Percentiles rank a stretch among this genome's conserved stretches.
These are phyloP conservation scores for Cichladusa arquata DNA, from an alignment of 2,113 vertebrate genomes.

Conservation along the genomic window DNA sequence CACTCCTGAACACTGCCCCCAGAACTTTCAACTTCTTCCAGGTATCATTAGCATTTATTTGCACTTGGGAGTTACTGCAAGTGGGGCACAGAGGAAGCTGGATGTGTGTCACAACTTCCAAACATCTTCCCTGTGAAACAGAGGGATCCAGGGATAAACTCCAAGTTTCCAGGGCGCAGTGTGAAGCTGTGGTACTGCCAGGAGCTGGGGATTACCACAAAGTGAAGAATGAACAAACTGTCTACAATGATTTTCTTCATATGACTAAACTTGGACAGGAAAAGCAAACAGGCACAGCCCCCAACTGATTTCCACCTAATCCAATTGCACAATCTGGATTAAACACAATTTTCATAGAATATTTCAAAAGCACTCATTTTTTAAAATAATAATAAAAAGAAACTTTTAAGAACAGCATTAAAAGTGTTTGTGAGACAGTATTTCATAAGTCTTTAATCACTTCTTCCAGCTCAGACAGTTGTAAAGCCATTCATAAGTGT, in stretches of 20 bases:
- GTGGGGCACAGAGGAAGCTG: background rate
- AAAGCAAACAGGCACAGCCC: background rate
- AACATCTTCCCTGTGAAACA: background rate
- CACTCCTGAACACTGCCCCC: background rate
- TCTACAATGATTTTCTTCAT: background rate
- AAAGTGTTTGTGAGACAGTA: background rate
- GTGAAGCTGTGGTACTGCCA: background rate
- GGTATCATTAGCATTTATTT: accelerated
- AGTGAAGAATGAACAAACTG: background rate
- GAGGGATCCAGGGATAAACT: background rate
- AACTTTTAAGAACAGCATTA: background rate
- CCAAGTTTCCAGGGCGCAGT: background rate
- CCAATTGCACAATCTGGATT: background rate
- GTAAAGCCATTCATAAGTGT: background rate
- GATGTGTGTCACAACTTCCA: background rate
- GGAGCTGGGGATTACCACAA: background rate
- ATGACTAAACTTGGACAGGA: background rate
- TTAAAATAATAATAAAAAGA: background rate
- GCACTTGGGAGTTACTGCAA: background rate
- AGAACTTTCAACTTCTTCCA: background rate
- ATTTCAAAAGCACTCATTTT: background rate
- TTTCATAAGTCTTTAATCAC: background rate
- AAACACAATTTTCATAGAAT: background rate
- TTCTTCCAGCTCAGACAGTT: background rate
- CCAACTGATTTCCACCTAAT: background rate